Percentiles rank a stretch among this genome's conserved stretches.
Conservation (phyloP, 2,888 invertebrate species). For the Sinelater perroti region DNA sequence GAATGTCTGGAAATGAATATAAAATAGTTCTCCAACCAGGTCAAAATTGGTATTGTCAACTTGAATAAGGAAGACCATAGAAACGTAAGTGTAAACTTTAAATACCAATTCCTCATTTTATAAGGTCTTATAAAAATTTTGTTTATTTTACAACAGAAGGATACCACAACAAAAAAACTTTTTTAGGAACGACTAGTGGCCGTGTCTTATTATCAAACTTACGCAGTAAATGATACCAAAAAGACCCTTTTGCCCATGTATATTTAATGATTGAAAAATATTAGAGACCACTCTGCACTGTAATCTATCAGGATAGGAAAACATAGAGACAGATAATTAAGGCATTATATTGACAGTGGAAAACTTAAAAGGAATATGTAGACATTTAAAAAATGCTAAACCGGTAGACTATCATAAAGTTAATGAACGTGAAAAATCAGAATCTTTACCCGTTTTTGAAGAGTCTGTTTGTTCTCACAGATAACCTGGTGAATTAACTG, state of each 20-base stretch:
- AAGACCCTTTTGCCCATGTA: slow-evolving; percentile 65
- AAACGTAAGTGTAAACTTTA: slow-evolving; percentile 84
- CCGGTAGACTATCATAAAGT: slow-evolving; percentile 60
- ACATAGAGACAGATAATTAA: slow-evolving; percentile 86
- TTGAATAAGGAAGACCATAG: slow-evolving; percentile 83
- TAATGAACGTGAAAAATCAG: slow-evolving; percentile 45
- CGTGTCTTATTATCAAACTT: too few species aligned
- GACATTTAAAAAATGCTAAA: slow-evolving; percentile 78
- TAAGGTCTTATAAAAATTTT: slow-evolving; percentile 69
- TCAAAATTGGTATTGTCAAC: slow-evolving; percentile 86
- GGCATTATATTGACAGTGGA: slow-evolving; percentile 86
- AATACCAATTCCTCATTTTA: slow-evolving; percentile 46
- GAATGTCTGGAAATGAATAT: slow-evolving; percentile 85
- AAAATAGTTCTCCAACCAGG: slow-evolving; percentile 82
- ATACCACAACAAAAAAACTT: slow-evolving; percentile 36
- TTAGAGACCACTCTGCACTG: slow-evolving; percentile 75
- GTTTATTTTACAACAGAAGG: slow-evolving; percentile 85
- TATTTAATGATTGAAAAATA: slow-evolving; percentile 67
- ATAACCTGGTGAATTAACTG: background rate
- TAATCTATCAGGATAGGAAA: slow-evolving; percentile 83
- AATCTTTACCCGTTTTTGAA: slow-evolving; percentile 27
- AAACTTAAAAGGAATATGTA: slow-evolving; percentile 86
- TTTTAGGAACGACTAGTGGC: slow-evolving; percentile 40
- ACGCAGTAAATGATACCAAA: slow-evolving; percentile 51
- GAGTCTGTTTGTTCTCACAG: slow-evolving; percentile 17